These are phyloP conservation scores for Alexandromys fortis DNA, from an alignment of 2,113 vertebrate genomes.

Conservation along the genomic window DNA sequence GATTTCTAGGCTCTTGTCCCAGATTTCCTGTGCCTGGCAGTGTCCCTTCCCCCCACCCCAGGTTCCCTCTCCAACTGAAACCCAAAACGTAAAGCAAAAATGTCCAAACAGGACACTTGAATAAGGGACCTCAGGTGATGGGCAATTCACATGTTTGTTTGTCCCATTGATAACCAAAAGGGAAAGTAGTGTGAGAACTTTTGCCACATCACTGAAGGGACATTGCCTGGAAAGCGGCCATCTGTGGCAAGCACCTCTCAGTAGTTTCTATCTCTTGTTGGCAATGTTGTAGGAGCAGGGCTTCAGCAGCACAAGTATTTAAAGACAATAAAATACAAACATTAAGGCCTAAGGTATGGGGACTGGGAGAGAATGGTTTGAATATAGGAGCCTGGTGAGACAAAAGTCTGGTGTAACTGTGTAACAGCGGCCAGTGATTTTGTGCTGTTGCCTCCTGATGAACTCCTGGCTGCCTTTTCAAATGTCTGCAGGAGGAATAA, in stretches of 20 bases:
- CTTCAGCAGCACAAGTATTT: neutral
- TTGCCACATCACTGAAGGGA: slow-evolving; percentile 1
- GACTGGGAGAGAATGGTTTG: neutral
- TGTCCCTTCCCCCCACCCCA: neutral
- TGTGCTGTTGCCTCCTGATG: neutral
- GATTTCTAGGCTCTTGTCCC: slow-evolving; percentile 50
- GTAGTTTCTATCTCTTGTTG: neutral
- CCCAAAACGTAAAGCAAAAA: neutral
- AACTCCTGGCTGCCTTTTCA: neutral
- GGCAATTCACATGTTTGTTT: neutral
- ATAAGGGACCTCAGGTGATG: neutral
- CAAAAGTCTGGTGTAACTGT: neutral
- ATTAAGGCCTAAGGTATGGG: neutral
- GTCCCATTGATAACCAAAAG: neutral
- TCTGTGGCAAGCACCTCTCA: neutral
- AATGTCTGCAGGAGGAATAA: neutral
- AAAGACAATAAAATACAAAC: slow-evolving; percentile 31
- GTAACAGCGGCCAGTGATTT: too few relatives aligned
- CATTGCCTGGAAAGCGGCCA: slow-evolving; percentile 27
- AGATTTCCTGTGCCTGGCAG: slow-evolving; percentile 32
- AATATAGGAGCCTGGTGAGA: neutral
- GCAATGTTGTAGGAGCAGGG: neutral
- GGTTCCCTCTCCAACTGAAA: neutral
- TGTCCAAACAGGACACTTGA: neutral
- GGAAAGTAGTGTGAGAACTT: neutral